Base-by-base conservation (phyloP, 2,888 invertebrate species). In the Rhagonycha fulva region DNA sequence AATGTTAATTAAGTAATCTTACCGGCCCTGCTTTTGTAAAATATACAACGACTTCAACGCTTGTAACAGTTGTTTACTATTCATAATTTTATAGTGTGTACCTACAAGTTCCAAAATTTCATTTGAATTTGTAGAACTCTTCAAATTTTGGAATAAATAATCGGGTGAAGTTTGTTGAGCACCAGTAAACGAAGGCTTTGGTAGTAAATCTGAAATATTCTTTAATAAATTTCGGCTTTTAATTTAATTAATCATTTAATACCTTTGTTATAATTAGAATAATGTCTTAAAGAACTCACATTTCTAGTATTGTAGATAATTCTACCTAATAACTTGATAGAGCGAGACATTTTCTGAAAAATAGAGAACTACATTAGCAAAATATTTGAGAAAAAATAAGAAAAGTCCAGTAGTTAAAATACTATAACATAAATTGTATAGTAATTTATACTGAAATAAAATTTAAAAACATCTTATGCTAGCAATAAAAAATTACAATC, bases 21-120 rank as follows among this genome's bases (percentile, higher is more conserved):
- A 86, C 90, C 87, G 89, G 83, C 88, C 88, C 77, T 87, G 84
- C 84, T 90, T 92, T 81, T 92, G 90, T 66, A 92, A 84, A 61
- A 87, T 86, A 83, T 92, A 92, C 24, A 93, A 84, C 12, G 89
- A 86, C 14, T 89, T 86, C 30, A 93, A 83, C 0, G 91, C 91
- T 80, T 90, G 90, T 81, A 92, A 83, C 82, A 91, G 86, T 83
- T 93, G 92, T 67, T 87, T 88, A 75, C 88, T 88, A 32, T 89
- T 91, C 89, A 93, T 83, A 78, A 86, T 85, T 85, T 87, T 82
- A 72, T 87, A 82, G 82, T 89, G 87, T 7, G 83, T 78, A 14
- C 85, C 81, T 12, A 92, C 89, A 0, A 90, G 84, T 0, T 89
- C 86, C 60, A 92, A 86, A 68, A 92, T 86, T 26, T 86, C 88